Percentiles rank a stretch among this genome's conserved stretches.
Evolutionary conservation across 2,113 vertebrate species (phyloP).

Genomic region (Theristicus caerulescens): DNA sequence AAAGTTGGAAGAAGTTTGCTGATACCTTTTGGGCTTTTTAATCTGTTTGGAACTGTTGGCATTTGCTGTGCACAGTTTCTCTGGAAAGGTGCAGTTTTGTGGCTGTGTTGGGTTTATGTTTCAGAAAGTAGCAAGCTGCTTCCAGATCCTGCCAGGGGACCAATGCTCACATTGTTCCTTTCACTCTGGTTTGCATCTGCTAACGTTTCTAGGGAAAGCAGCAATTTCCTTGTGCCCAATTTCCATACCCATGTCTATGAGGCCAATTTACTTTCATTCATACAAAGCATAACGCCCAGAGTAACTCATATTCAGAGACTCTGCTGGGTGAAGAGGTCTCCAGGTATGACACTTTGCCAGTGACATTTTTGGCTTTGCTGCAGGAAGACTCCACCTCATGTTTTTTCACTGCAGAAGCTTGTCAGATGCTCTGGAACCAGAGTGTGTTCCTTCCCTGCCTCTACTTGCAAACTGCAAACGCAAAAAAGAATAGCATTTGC

Average conservation of each 20-base stretch:
- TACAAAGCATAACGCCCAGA: accelerated
- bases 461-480: background rate
- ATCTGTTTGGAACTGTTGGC: too few relatives aligned
- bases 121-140: background rate
- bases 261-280: too few relatives aligned
- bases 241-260: accelerated
- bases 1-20: background rate
- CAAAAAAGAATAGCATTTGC: background rate
- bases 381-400: accelerated
- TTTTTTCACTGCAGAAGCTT: background rate
- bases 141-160: background rate
- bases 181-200: accelerated
- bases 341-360: accelerated
- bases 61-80: background rate
- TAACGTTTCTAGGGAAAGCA: accelerated
- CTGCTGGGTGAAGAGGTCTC: too few relatives aligned
- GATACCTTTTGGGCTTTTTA: background rate
- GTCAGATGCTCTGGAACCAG: background rate
- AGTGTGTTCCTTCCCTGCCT: background rate
- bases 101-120: too few relatives aligned
- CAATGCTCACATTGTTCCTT: accelerated
- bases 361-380: accelerated
- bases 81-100: accelerated
- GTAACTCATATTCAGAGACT: accelerated
- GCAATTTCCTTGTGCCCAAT: accelerated